These are phyloP conservation scores for Cerceris ruficornis DNA, from an alignment of 2,888 invertebrate species.

Conservation along the genomic window DNA sequence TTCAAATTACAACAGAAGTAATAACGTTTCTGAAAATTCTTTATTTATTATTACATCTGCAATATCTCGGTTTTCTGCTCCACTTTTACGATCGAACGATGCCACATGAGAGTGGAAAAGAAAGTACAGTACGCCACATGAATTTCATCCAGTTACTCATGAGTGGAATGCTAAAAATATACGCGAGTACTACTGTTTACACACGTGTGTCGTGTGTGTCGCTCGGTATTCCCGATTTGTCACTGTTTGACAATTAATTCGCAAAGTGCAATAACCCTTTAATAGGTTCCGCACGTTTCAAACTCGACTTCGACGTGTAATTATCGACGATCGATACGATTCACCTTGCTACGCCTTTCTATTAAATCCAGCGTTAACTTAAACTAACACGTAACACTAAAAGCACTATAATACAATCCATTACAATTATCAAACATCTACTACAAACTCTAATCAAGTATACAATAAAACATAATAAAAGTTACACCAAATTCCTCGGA, in stretches of 20 bases:
- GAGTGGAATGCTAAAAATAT: conserved; percentile 18
- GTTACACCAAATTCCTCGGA: too few species aligned
- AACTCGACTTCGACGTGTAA: neutral
- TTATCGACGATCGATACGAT: neutral
- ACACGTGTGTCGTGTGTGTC: conserved; percentile 3
- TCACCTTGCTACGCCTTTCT: neutral
- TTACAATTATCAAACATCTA: too few species aligned
- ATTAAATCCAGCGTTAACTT: too few species aligned
- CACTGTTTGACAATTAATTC: conserved; percentile 14
- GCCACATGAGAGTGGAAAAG: conserved; percentile 2
- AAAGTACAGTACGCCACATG: conserved; percentile 16
- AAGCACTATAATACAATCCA: too few species aligned
- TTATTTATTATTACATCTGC: neutral
- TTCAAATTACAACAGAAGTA: too few species aligned
- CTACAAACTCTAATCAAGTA: too few species aligned
- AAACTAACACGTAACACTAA: too few species aligned
- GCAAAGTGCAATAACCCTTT: neutral
- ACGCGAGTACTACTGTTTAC: neutral
- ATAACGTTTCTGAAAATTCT: neutral
- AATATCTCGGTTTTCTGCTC: conserved; percentile 5
- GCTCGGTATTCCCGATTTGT: conserved; percentile 22
- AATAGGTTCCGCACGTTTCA: neutral
- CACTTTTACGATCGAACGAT: conserved; percentile 1
- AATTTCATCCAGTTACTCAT: neutral
- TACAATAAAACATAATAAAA: too few species aligned